These are phyloP conservation scores for Apamea monoglypha DNA, from an alignment of 2,888 invertebrate species.

Conservation along the genomic window DNA sequence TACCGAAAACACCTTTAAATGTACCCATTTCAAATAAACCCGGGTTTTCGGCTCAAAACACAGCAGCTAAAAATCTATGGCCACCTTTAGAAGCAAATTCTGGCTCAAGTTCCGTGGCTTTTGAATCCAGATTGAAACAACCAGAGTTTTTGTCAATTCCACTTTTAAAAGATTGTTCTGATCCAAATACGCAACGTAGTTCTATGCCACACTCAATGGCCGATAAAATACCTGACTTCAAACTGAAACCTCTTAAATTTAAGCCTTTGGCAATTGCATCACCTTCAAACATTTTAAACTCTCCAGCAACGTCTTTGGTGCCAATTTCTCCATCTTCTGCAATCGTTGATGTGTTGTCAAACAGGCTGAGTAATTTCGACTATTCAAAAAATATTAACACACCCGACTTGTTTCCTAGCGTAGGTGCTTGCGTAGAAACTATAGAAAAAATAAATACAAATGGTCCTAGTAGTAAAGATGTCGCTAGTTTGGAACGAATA, in stretches of 20 bases:
- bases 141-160: not conserved
- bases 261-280: not conserved
- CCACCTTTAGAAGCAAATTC: not conserved
- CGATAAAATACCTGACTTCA: not conserved
- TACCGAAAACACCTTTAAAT: slow-evolving; percentile 6
- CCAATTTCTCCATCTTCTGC: not conserved
- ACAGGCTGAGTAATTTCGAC: not conserved
- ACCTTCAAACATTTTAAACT: not conserved
- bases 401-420: not conserved
- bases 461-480: not conserved
- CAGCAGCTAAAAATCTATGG: not conserved
- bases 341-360: not conserved
- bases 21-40: not conserved
- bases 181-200: not conserved
- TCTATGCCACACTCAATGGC: not conserved
- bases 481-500: not conserved
- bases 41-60: not conserved
- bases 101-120: not conserved
- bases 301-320: not conserved
- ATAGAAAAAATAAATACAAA: not conserved
- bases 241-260: not conserved
- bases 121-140: not conserved
- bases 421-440: not conserved
- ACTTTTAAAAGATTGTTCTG: too few relatives aligned
- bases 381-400: not conserved